These are phyloP conservation scores for Myrmecophaga tridactyla DNA, from an alignment of 2,113 vertebrate species.

Conservation along the genomic window DNA sequence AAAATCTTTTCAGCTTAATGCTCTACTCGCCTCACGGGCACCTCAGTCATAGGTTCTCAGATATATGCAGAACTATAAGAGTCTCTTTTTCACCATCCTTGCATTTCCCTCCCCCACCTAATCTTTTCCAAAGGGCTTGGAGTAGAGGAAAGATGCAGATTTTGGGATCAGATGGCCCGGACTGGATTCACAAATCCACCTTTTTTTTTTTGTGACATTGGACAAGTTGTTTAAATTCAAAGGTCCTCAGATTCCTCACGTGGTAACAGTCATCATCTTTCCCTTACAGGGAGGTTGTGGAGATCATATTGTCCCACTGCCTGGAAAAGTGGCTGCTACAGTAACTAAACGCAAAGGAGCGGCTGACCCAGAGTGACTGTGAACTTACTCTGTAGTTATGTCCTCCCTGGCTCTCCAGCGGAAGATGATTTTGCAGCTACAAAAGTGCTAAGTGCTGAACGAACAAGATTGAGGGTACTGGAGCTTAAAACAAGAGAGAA, in stretches of 20 bases:
- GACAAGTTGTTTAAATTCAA: not conserved
- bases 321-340: not conserved
- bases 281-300: not conserved
- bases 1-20: not conserved
- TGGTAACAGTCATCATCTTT: not conserved
- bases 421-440: not conserved
- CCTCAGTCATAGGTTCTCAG: not conserved
- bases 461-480: not conserved
- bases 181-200: not conserved
- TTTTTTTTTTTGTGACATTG: conserved; percentile 6
- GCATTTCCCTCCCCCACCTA: no score
- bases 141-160: not conserved
- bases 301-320: not conserved
- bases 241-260: not conserved
- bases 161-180: not conserved
- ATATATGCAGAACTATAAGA: not conserved
- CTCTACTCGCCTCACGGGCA: not conserved
- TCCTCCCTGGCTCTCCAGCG: fast-evolving
- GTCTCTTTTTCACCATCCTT: not conserved
- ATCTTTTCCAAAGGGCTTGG: not conserved
- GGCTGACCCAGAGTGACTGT: not conserved
- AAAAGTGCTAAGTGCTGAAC: not conserved
- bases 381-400: not conserved
- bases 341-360: not conserved
- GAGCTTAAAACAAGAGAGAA: not conserved